phyloP scores from a whole-genome alignment of 2,113 vertebrate genomes.

The Eurypyga helias region DNA sequence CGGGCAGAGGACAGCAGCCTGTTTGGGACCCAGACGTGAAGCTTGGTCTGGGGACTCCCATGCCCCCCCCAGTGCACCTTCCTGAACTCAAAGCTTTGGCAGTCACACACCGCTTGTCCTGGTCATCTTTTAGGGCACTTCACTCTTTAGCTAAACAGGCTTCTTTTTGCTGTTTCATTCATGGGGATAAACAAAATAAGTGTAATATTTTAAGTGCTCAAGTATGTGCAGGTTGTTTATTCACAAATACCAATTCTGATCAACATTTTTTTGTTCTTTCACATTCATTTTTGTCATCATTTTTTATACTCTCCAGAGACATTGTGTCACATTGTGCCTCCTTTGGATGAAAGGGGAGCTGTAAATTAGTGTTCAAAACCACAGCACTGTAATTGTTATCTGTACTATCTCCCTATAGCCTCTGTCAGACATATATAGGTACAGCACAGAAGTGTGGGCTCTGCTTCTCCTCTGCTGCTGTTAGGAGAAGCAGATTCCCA shows the following conservation, averaged over 20 bases:
- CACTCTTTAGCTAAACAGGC: background rate
- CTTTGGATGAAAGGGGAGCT: background rate
- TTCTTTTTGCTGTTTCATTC: background rate
- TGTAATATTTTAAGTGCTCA: background rate
- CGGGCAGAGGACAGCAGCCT: background rate
- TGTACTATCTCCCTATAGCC: background rate
- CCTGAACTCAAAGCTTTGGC: background rate
- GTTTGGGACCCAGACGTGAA: background rate
- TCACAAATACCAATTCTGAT: background rate
- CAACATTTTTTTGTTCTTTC: background rate
- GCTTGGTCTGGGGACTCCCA: background rate
- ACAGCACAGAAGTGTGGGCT: background rate
- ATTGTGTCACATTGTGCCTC: background rate
- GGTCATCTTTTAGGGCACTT: background rate
- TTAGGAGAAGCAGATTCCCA: rapidly evolving
- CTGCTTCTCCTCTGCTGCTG: background rate
- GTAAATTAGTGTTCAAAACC: background rate
- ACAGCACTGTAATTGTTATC: background rate
- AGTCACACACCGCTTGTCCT: background rate
- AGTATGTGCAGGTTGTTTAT: background rate
- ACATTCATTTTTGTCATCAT: background rate
- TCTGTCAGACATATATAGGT: background rate
- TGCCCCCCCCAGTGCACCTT: rapidly evolving
- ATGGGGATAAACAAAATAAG: background rate
- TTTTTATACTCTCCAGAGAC: background rate